A percentile compares a stretch with the other conserved stretches of the same genome.
Conservation (phyloP, 2,113 vertebrate species). For the Agelaius phoeniceus region DNA sequence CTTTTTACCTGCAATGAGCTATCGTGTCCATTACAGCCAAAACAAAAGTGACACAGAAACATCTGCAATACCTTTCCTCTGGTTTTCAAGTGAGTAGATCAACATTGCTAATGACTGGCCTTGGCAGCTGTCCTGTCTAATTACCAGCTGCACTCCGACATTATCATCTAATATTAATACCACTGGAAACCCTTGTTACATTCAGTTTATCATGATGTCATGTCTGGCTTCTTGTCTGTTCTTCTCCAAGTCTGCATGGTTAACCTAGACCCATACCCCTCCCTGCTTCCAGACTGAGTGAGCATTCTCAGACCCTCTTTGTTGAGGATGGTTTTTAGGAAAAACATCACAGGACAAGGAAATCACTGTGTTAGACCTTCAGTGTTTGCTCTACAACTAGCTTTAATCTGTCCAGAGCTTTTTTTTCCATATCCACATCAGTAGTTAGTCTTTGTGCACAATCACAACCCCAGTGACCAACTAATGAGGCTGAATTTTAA, state of each 20-base stretch:
- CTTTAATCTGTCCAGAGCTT: not conserved
- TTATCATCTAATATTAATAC: conserved; percentile 51
- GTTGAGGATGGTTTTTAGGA: not conserved
- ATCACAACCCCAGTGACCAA: not conserved
- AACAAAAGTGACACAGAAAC: conserved; percentile 6
- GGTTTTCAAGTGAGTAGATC: not conserved
- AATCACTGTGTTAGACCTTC: not conserved
- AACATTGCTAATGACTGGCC: conserved; percentile 18
- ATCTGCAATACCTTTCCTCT: conserved; percentile 13
- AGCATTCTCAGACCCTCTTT: not conserved
- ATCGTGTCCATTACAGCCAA: not conserved
- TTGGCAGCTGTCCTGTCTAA: conserved; percentile 38
- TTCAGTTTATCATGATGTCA: conserved; percentile 45
- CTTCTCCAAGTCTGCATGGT: not conserved
- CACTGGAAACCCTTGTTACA: conserved; percentile 1
- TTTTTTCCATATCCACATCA: not conserved
- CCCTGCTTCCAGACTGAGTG: not conserved
- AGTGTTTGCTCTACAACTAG: not conserved
- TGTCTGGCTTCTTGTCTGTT: conserved; percentile 13
- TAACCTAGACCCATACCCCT: not conserved
- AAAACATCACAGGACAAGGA: not conserved
- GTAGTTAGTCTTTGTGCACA: not conserved
- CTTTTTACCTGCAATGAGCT: conserved; percentile 7
- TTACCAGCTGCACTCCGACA: not conserved
- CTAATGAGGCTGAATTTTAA: not conserved